These are phyloP conservation scores for Ibycter americanus DNA, from an alignment of 2,797 vertebrate genomes.

Conservation along the genomic window DNA sequence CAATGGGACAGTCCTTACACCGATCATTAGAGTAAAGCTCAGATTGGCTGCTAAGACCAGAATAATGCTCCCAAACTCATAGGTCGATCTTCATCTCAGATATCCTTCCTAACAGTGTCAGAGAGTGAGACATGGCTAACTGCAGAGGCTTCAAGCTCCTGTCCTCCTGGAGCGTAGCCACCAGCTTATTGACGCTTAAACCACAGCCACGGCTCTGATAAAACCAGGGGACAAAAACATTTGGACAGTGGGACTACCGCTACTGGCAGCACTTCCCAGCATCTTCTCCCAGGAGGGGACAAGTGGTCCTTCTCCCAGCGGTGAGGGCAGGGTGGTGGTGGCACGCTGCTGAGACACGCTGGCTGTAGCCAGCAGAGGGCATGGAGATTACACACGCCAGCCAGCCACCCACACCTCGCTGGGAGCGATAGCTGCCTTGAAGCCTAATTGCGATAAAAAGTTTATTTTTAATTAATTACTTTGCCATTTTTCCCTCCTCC, in stretches of 20 bases:
- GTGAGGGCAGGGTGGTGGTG: neutral
- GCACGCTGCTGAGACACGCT: constrained; percentile 8
- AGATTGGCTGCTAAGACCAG: neutral
- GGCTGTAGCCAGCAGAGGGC: constrained; percentile 70
- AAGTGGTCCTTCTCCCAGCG: neutral
- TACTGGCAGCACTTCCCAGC: neutral
- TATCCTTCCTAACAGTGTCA: neutral
- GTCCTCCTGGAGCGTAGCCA: neutral
- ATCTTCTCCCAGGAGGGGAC: neutral
- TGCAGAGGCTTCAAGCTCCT: neutral
- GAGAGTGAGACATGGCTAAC: neutral
- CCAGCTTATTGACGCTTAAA: neutral
- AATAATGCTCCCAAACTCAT: neutral
- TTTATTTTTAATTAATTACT: neutral
- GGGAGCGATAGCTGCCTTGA: neutral
- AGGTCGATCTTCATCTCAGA: neutral
- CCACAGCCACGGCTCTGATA: neutral
- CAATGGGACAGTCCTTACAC: neutral
- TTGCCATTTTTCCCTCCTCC: neutral
- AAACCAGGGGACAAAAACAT: neutral
- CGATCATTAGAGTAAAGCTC: neutral
- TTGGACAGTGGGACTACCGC: neutral
- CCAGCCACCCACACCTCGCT: neutral
- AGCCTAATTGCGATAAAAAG: neutral
- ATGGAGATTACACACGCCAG: constrained; percentile 47